Conservation (phyloP, 2,888 invertebrate species). For the Lydus trimaculatus region DNA sequence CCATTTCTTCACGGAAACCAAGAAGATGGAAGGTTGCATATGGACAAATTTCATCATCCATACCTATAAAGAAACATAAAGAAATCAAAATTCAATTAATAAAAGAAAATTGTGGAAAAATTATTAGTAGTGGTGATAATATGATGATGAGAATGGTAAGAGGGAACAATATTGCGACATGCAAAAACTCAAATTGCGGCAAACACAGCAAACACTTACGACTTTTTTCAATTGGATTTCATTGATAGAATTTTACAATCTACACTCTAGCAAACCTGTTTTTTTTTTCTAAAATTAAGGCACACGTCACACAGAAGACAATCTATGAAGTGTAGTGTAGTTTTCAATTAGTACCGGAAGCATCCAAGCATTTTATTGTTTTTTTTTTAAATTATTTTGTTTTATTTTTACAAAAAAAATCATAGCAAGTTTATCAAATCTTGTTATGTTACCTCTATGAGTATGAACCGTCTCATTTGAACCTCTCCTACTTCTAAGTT, state of each 20-base stretch:
- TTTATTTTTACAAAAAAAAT: constrained; percentile 5
- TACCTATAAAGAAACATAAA: constrained; percentile 66
- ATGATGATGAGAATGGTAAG: background rate
- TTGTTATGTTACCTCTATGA: constrained; percentile 56
- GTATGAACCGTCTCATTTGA: constrained; percentile 74
- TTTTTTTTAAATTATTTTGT: background rate
- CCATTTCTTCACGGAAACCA: constrained; percentile 96
- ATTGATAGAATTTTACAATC: background rate
- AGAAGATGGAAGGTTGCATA: constrained; percentile 96
- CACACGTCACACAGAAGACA: constrained; percentile 27
- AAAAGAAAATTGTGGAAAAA: background rate
- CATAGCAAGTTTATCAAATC: constrained; percentile 1
- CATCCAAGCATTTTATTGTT: constrained; percentile 5
- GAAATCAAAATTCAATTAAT: background rate
- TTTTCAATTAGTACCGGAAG: constrained; percentile 23
- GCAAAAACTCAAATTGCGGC: constrained; percentile 5
- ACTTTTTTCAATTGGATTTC: background rate
- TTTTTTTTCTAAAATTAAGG: constrained; percentile 10
- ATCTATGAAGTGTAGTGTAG: constrained; percentile 21
- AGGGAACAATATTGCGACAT: background rate
- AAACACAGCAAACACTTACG: constrained; percentile 4
- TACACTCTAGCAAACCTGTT: constrained; percentile 22
- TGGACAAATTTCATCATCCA: constrained; percentile 96
- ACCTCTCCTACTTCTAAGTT: constrained; percentile 77
- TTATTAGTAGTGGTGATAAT: background rate